phyloP scores from a whole-genome alignment of 2,797 vertebrate genomes.

The Heliangelus exortis region DNA sequence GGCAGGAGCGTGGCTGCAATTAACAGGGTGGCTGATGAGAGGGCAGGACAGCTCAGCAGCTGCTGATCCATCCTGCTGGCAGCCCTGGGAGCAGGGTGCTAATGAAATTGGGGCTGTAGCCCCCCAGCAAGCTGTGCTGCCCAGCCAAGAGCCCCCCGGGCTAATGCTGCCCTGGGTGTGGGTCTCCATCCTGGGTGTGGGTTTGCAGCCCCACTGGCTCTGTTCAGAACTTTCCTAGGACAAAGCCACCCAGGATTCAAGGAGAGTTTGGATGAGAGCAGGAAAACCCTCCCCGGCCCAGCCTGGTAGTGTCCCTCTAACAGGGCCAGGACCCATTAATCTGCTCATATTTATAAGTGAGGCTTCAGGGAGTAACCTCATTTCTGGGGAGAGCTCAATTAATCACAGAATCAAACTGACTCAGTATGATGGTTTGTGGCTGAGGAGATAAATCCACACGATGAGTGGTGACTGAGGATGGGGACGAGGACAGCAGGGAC shows the following conservation, averaged over 20 bases:
- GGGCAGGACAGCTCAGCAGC: neutral
- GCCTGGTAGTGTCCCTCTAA: neutral
- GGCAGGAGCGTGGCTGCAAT: neutral
- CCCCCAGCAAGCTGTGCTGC: too few species aligned
- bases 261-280: neutral
- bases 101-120: neutral
- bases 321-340: neutral
- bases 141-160: too few species aligned
- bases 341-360: neutral
- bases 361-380: conserved; percentile 36
- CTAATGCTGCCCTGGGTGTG: neutral
- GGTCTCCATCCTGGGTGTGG: neutral
- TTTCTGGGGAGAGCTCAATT: conserved; percentile 47
- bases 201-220: rapidly evolving
- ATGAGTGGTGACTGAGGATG: neutral
- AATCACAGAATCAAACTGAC: conserved; percentile 26
- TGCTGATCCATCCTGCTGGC: neutral
- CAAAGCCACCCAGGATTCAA: neutral
- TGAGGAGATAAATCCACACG: neutral
- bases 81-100: neutral
- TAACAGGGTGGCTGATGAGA: neutral
- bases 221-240: neutral
- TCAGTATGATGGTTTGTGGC: neutral
- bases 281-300: neutral
- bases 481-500: neutral